Conservation (phyloP, 92 coral and sea anemone species). For the Muricea muricata region DNA sequence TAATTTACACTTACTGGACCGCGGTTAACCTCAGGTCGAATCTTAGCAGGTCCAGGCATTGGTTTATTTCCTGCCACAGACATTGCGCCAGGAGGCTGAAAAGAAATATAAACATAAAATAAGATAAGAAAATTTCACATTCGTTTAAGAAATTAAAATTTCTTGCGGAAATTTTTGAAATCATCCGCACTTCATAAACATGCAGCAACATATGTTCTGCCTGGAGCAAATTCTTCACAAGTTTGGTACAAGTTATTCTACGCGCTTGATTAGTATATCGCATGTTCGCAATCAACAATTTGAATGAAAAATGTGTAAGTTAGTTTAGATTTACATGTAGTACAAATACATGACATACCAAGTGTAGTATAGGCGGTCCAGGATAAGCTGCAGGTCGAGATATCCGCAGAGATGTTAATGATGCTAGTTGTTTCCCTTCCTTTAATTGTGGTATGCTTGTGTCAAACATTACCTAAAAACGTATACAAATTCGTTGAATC, state of each 20-base stretch:
- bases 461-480: slow-evolving; percentile 73
- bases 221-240: too few species aligned
- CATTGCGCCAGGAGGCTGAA: slow-evolving; percentile 9
- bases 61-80: slow-evolving; percentile 11
- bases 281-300: too few species aligned
- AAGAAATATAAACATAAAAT: neutral
- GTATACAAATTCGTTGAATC: slow-evolving; percentile 4
- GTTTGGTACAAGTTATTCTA: too few species aligned
- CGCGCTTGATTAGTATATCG: too few species aligned
- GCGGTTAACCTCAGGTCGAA: slow-evolving; percentile 15
- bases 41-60: neutral
- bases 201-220: too few species aligned
- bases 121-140: neutral
- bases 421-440: slow-evolving; percentile 72
- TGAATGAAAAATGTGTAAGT: too few species aligned
- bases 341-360: slow-evolving; percentile 58
- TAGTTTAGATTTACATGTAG: too few species aligned
- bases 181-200: too few species aligned
- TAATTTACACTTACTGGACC: slow-evolving; percentile 3
- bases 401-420: slow-evolving; percentile 77
- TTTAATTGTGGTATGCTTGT: slow-evolving; percentile 80
- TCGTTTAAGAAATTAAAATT: neutral
- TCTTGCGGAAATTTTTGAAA: too few species aligned
- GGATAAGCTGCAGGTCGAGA: slow-evolving; percentile 95
- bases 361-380: slow-evolving; percentile 81